These are phyloP conservation scores for Sakesphorus luctuosus DNA, from an alignment of 2,113 vertebrate genomes.

Conservation along the genomic window DNA sequence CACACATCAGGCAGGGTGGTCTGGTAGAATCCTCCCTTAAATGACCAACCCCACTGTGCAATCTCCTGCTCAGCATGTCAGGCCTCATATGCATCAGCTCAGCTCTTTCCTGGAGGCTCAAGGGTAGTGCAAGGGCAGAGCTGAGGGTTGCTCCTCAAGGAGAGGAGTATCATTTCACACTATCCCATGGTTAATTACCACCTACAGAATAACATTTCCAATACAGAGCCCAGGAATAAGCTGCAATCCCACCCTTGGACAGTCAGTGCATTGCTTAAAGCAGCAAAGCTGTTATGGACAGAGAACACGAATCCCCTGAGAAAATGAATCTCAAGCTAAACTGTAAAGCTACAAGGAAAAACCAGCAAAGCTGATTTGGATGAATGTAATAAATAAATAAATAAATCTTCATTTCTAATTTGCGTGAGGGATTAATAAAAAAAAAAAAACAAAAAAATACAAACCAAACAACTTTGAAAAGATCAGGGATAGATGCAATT, in stretches of 20 bases:
- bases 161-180: not conserved
- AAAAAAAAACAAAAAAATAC: not conserved
- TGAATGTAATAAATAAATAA: slow-evolving; percentile 37
- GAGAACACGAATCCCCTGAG: slow-evolving; percentile 18
- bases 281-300: not conserved
- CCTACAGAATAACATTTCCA: not conserved
- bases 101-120: not conserved
- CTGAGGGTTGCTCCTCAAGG: not conserved
- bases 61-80: slow-evolving; percentile 13
- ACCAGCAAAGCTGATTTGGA: slow-evolving; percentile 68
- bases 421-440: slow-evolving; percentile 68
- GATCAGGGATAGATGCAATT: slow-evolving; percentile 65
- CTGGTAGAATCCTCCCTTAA: not conserved
- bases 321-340: slow-evolving; percentile 32
- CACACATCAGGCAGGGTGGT: not conserved
- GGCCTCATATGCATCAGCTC: not conserved
- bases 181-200: slow-evolving; percentile 24
- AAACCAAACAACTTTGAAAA: slow-evolving; percentile 12
- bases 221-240: not conserved
- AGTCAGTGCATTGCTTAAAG: not conserved
- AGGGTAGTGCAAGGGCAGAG: slow-evolving; percentile 14
- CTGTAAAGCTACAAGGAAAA: slow-evolving; percentile 49
- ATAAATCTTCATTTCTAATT: slow-evolving; percentile 59
- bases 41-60: slow-evolving; percentile 25
- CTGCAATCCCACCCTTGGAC: not conserved